Evolutionary conservation across 2,888 invertebrate genomes (phyloP), one percentile per base, ranked within the genome.

Genomic region (Drosophila paranaensis): DNA sequence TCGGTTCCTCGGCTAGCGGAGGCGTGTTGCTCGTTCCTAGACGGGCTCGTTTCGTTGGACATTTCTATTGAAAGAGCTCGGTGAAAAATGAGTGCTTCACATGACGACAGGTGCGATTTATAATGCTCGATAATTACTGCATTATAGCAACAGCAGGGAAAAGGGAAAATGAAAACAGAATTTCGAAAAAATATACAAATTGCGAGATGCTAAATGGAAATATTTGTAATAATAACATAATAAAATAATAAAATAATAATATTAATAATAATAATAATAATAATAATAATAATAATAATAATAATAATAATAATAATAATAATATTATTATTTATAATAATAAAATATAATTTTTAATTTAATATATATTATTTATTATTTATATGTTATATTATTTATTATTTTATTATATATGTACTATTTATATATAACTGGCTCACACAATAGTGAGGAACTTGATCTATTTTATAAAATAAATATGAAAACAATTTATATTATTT

Each of bases 41-140:
- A 6, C 54, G 46, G 48, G 54, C 62, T 56, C 56, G 50, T 43
- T 64, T 67, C 56, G 39, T 51, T 20, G 11, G 14, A 64, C 73
- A 71, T 61, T 75, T 71, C 71, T 51, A 46, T 64, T 54, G 69
- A 65, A 71, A 45, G 40, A 33, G 48, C 14, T 69, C 40, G 11
- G 60, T 60, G 63, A 45, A 35, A 69, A 70, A 68, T 65, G 66
- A 66, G 53, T 61, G 57, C 40, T 46, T 56, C 51, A 72, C 50
- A 58, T 37, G 73, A 62, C 68, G 81, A 79, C 83, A 83, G 83
- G 86, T 83, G 81, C 72, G 66, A 64, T 62, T 75, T 66, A 55
- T 35, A 55, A 40, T 50, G 9, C 10, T 16, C 25, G 37, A 46
- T 46, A 62, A 45, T 45, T 55, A 64, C 9, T n/a, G 3, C 30